phyloP scores from a whole-genome alignment of 2,888 invertebrate species.

The Lasioglossum villosulum region DNA sequence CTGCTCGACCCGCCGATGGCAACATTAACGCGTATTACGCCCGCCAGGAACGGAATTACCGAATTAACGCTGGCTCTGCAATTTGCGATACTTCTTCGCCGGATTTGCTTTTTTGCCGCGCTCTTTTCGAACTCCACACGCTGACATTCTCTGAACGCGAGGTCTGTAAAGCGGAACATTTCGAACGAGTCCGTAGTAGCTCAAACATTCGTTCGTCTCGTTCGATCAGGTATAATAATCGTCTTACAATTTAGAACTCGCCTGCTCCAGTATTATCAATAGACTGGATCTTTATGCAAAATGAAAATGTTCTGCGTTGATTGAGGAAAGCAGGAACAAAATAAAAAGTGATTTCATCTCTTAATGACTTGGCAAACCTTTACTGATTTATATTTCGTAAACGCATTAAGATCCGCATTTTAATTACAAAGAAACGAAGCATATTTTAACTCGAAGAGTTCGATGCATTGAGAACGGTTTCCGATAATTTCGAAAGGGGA shows the following conservation, averaged over 20 bases:
- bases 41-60: background rate
- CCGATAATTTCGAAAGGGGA: background rate
- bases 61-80: background rate
- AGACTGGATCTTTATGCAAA: no score
- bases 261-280: no score
- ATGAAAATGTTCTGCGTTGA: no score
- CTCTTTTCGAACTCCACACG: background rate
- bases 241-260: no score
- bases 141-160: background rate
- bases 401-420: no score
- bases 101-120: background rate
- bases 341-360: no score
- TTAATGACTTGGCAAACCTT: no score
- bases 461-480: background rate
- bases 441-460: no score
- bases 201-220: background rate
- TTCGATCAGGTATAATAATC: background rate
- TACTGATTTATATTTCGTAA: no score
- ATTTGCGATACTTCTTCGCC: background rate
- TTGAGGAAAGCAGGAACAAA: no score
- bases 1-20: slow-evolving; percentile 12
- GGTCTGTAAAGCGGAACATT: background rate
- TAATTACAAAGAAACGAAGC: no score
- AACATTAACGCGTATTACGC: background rate
- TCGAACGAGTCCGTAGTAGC: background rate